Conservation (phyloP, 2,113 vertebrate species). For the Saimiri boliviensis region DNA sequence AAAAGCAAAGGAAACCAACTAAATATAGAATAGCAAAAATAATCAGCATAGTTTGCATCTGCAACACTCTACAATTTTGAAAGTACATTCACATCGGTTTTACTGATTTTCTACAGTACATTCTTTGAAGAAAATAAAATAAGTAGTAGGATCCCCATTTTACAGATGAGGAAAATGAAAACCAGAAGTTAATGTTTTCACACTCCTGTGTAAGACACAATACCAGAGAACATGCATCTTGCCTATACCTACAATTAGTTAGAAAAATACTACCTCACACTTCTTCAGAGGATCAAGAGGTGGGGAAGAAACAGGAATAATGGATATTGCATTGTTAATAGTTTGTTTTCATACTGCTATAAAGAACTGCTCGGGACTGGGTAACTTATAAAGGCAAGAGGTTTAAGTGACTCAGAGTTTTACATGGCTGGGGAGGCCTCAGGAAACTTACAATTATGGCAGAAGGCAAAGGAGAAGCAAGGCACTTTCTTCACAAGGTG, state of each 20-base stretch:
- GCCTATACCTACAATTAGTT: neutral
- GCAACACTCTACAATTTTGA: neutral
- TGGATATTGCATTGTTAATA: too few relatives aligned
- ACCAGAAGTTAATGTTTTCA: neutral
- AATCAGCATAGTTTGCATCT: neutral
- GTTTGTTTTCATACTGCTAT: too few relatives aligned
- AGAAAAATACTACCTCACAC: neutral
- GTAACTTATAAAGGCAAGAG: too few relatives aligned
- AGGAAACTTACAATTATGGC: too few relatives aligned
- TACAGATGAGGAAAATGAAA: neutral
- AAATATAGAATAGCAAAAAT: neutral
- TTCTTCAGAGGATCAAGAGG: neutral
- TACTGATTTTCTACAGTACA: neutral
- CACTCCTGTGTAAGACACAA: neutral
- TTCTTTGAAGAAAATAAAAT: slow-evolving; percentile 30
- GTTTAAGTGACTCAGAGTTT: too few relatives aligned
- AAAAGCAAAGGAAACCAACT: neutral
- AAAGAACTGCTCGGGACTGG: too few relatives aligned
- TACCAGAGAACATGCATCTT: neutral
- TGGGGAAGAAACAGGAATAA: neutral
- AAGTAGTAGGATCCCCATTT: neutral
- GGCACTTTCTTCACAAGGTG: too few relatives aligned
- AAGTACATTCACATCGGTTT: neutral
- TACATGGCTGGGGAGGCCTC: too few relatives aligned
- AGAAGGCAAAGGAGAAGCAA: too few relatives aligned